These are phyloP conservation scores for Brachyalestes nurse DNA, from an alignment of 2,797 vertebrate species.

Conservation along the genomic window DNA sequence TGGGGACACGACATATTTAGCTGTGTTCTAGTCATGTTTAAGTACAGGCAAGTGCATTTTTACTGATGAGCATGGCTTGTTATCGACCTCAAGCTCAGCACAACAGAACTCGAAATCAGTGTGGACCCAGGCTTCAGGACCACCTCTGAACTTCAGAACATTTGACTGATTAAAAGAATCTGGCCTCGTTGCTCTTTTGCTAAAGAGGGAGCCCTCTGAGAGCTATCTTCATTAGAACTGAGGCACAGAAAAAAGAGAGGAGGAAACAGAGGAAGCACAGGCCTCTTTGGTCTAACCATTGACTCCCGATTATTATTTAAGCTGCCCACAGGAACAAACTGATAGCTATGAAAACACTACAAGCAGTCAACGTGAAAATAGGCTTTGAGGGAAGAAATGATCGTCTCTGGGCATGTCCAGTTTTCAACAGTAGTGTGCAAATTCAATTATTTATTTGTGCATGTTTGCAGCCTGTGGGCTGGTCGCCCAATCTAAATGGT, in stretches of 20 bases:
- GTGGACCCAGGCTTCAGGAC: neutral
- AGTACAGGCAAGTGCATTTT: neutral
- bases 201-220: neutral
- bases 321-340: constrained; percentile 50
- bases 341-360: constrained; percentile 57
- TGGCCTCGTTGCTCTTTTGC: constrained; percentile 21
- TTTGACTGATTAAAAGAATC: constrained; percentile 9
- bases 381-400: constrained; percentile 55
- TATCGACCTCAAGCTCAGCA: neutral
- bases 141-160: neutral
- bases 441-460: constrained; percentile 75
- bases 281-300: constrained; percentile 58
- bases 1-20: neutral
- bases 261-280: constrained; percentile 37
- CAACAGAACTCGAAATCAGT: neutral
- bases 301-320: constrained; percentile 63
- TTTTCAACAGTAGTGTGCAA: constrained; percentile 61
- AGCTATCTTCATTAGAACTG: constrained; percentile 50
- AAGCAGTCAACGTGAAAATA: constrained; percentile 58
- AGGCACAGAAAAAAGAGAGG: constrained; percentile 39
- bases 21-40: neutral
- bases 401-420: constrained; percentile 58
- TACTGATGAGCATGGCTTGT: neutral
- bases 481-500: constrained; percentile 75
- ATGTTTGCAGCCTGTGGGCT: constrained; percentile 64